Base-by-base conservation (phyloP, 2,888 invertebrate species). In the Patella caerulea region DNA sequence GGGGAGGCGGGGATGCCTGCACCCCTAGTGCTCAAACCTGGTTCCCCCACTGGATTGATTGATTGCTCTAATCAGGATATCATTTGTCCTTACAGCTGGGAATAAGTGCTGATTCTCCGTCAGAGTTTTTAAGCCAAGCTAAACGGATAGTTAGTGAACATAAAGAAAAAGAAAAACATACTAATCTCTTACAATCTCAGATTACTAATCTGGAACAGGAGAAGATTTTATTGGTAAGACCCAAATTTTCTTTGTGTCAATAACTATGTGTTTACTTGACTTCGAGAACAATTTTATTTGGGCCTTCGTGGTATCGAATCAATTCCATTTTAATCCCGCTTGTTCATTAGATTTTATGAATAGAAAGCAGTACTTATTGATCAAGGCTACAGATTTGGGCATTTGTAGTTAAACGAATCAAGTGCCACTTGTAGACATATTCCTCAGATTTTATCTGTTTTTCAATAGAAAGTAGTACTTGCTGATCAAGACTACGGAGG, bases 91-190 rank as follows among this genome's bases (percentile, higher is more conserved):
- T 86, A 45, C 84, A 91, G 92, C 93, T 98, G 85, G 97, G 96
- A 81, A 97, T 98, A 79, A 85, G 88, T 24, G 92, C 92, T 24
- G 87, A 87, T 55, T 90, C 88, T 19, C 92, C 92, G 0, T 87
- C 89, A 71, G 92, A 92, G 78, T 90, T 92, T 76, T 84, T 92
- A 70, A 86, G 85, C 69, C 91, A 92, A 81, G 91, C 92, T 55
- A 91, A 91, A 83, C 91, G 97, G 92, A 98, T 98, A 86, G 97
- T 98, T 54, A 94, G 96, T 77, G 93, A 96, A 53, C 98, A 98
- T 91, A 97, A 97, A 91, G 97, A 98, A 90, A 92, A 98, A 78
- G 97, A 98, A 92, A 95, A 95, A 81, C 95, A 96, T 92, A 96
- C 96, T 2, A 95, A 95, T 89, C 95, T 95, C 90, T 93, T 98